Base-by-base conservation (phyloP, 2,888 invertebrate genomes). In the Platycheirus albimanus region DNA sequence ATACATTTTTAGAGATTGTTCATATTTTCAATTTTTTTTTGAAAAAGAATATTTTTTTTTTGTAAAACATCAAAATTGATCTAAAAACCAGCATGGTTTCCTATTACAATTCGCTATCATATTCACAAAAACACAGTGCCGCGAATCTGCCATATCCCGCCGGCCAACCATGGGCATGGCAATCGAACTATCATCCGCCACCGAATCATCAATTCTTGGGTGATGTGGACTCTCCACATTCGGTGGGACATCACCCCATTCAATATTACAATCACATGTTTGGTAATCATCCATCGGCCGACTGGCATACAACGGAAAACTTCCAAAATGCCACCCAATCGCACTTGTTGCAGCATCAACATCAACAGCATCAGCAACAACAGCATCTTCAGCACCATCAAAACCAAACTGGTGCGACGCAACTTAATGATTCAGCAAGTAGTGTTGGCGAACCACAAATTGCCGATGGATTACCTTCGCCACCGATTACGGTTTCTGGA, bases 91-190 rank as follows among this genome's bases (percentile, higher is more conserved):
- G 86, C 74, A 95, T 95, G 95, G 95, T 95, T 91, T 94, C 94
- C 86, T 95, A 95, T 90, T 95, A 91, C 92, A 94, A 90, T 91
- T 85, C 94, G 88, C 92, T 93, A 90, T 93, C 94, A 91, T 94
- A 94, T 91, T 92, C 93, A 89, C 90, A 90, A 85, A 94, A 94
- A 90, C 94, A 94, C 86, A 93, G 92, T 91, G 89, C 90, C 56
- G 89, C 90, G 63, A 93, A 93, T 90, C 92, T 93, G 87, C 92
- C 93, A 80, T 92, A 93, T 88, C 86, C 89, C 51, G 86, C 87
- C 15, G 86, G 87, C 15, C 90, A 90, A 43, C 87, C 90, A n/a
- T 92, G 92, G 92, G 89, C 89, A 75, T 93, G 90, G 89, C 89
- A 89, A 10, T 88, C 87, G 85, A 92, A 92, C 58, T 92, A 92